Evolutionary conservation across 2,797 vertebrate species (phyloP).

Genomic region (Characodon lateralis): DNA sequence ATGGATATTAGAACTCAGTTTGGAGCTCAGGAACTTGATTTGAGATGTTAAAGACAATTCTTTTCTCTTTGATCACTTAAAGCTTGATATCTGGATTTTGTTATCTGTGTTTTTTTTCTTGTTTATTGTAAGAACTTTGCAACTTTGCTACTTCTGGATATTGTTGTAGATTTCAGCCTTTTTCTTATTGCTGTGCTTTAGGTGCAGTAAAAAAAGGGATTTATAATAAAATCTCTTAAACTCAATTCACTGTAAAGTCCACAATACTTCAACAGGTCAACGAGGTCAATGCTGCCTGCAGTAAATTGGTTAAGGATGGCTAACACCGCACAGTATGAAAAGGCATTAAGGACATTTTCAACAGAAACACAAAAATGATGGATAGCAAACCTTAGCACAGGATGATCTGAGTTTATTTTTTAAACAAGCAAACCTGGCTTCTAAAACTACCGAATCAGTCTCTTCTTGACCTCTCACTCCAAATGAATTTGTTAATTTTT

Average conservation of each 20-base stretch:
- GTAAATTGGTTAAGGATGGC: neutral
- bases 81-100: neutral
- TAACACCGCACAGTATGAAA: neutral
- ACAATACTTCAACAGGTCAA: neutral
- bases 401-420: neutral
- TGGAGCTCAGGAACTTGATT: too few species aligned
- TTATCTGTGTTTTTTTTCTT: neutral
- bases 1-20: too few species aligned
- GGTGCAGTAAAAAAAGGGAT: neutral
- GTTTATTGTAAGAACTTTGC: neutral
- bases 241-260: neutral
- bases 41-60: too few species aligned
- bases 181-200: neutral
- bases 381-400: neutral
- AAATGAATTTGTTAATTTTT: conserved; percentile 16
- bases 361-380: neutral
- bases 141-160: neutral
- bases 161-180: neutral
- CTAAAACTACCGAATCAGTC: neutral
- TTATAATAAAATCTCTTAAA: neutral
- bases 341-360: neutral
- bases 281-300: neutral
- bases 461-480: neutral
- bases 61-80: neutral
- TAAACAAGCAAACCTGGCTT: neutral